Base-by-base conservation (phyloP, 2,888 invertebrate species). In the Caenorhabditis zanzibari region DNA sequence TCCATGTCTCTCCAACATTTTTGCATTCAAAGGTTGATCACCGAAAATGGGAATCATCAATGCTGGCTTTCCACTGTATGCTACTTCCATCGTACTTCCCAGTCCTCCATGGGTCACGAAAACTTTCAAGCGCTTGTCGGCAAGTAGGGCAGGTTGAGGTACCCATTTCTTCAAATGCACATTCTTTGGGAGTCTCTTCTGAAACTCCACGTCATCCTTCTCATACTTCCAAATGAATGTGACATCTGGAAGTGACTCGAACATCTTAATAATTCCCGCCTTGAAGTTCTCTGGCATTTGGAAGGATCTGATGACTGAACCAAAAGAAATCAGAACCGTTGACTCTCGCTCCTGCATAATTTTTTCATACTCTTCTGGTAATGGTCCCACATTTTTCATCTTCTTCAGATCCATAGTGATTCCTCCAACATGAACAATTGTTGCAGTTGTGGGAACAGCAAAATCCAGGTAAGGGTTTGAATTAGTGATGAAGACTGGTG, bases 261-360 rank as follows among this genome's bases (percentile, higher is more conserved):
- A 77, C 77, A 77, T 77, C 44, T 69, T 16, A 32, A 77, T 69
- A 4, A 77, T 19, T 61, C 77, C 77, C 0, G 64, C 47, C n/a
- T 71, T 75, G 58, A 75, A 76, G 14, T 47, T 49, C 2, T 77
- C 77, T 0, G 77, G 77, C 77, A 77, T 77, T 54, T 77, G 35
- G 28, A 59, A 77, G 0, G 77, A 69, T 44, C 77, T 26, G 44
- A 77, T 59, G 2, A 77, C 75, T 0, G 83, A 77, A 24, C 83
- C 83, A 63, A 83, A 83, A 10, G 83, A 83, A 24, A 83, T 75
- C 12, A 83, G n/a, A 0, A 83, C 80, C 24, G 83, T 83, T 0
- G 79, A 71, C 5, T 49, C 44, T 54, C 83, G 26, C 32, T 77
- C 73, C 9, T 63, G 32, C 28, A 83, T 41, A 32, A 83, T 83